Evolutionary conservation across 2,888 invertebrate species (phyloP).

Genomic region (Nomada flava): DNA sequence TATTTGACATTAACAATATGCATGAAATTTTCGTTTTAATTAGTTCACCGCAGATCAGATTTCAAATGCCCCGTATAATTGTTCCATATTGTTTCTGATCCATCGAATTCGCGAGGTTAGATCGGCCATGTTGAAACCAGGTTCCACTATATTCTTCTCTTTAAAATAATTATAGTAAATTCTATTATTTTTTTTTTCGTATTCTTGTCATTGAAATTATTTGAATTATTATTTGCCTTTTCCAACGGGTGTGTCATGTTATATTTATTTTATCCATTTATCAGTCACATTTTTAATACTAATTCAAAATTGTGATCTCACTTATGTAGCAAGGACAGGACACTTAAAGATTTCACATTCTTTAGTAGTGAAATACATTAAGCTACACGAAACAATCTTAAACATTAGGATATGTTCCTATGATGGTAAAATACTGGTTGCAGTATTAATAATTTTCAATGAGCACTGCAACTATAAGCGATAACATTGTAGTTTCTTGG

Average conservation of each 20-base stretch:
- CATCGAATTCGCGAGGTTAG: conserved; percentile 74
- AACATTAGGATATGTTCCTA: neutral
- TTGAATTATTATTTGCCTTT: neutral
- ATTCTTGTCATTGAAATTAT: neutral
- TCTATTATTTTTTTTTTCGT: conserved; percentile 9
- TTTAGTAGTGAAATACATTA: no score
- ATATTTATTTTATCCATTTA: neutral
- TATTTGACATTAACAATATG: conserved; percentile 38
- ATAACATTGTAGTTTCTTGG: neutral
- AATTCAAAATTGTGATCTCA: neutral
- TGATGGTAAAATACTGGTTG: conserved; percentile 23
- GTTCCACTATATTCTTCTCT: conserved; percentile 59
- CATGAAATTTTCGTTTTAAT: neutral
- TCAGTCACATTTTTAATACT: conserved; percentile 13
- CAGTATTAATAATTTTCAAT: conserved; percentile 54
- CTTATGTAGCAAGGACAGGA: neutral
- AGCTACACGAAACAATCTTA: neutral
- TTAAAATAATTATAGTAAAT: conserved; percentile 45
- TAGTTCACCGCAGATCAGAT: conserved; percentile 1
- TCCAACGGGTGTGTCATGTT: neutral
- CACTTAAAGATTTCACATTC: neutral
- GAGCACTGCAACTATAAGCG: conserved; percentile 58
- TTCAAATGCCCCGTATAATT: conserved; percentile 11
- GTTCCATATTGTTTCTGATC: conserved; percentile 70
- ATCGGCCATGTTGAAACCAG: conserved; percentile 79